These are phyloP conservation scores for Apostichopus japonicus DNA, from an alignment of 35 echinoderm and acorn worm species.

Conservation along the genomic window DNA sequence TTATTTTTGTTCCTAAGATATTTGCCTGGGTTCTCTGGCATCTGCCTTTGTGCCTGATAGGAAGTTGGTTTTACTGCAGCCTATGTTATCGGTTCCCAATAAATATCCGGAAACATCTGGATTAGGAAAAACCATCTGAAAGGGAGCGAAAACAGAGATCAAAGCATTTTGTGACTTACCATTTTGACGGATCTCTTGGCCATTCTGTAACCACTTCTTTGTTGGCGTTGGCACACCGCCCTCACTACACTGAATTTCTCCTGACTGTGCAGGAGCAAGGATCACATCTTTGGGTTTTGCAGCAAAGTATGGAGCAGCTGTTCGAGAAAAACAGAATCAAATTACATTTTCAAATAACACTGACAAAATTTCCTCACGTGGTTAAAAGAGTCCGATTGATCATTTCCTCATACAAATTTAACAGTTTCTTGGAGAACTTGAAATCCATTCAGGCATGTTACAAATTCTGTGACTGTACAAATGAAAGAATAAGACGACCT, in stretches of 20 bases:
- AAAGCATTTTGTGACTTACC: background rate
- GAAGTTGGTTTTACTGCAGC: too few species aligned
- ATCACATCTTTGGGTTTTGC: background rate
- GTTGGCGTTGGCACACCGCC: background rate
- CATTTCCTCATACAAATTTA: too few species aligned
- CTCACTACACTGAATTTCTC: background rate
- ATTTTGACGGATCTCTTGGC: background rate
- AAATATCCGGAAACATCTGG: too few species aligned
- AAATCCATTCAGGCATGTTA: too few species aligned
- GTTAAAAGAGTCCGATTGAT: background rate
- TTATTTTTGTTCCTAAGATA: too few species aligned
- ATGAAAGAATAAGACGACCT: too few species aligned
- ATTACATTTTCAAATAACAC: background rate
- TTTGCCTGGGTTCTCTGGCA: too few species aligned
- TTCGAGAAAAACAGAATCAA: background rate
- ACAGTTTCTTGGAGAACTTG: too few species aligned
- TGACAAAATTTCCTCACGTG: background rate
- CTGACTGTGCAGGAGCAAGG: background rate
- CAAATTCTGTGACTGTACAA: too few species aligned
- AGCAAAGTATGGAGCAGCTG: constrained; percentile 16
- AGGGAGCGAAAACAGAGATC: background rate
- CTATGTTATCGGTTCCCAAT: too few species aligned
- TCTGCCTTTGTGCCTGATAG: too few species aligned
- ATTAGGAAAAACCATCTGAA: background rate
- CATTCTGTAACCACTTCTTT: background rate